Evolutionary conservation across 2,797 vertebrate species (phyloP).

Genomic region (Kryptolebias ocellatus): DNA sequence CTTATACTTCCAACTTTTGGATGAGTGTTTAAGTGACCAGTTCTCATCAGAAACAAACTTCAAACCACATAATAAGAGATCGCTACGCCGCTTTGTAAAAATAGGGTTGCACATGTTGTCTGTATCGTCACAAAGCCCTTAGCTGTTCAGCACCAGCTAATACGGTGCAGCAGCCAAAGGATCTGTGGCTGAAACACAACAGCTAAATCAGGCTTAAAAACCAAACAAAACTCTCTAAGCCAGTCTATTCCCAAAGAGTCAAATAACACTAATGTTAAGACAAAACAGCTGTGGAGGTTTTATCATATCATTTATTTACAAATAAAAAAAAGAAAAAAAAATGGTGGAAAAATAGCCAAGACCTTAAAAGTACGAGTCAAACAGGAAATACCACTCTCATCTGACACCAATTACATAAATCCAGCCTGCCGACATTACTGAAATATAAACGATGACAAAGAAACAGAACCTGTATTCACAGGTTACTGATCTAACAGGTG

Average conservation of each 20-base stretch:
- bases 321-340: conserved; percentile 46
- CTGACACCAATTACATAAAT: conserved; percentile 13
- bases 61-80: too few relatives aligned
- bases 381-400: conserved; percentile 24
- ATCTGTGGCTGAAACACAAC: background rate
- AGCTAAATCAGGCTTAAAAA: background rate
- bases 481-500: conserved; percentile 21
- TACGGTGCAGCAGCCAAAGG: too few relatives aligned
- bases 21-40: too few relatives aligned
- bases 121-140: too few relatives aligned
- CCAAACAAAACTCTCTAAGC: too few relatives aligned
- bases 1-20: too few relatives aligned
- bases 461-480: conserved; percentile 9
- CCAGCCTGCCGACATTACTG: background rate
- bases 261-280: background rate
- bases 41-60: too few relatives aligned
- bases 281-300: background rate
- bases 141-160: too few relatives aligned
- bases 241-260: background rate
- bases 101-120: too few relatives aligned
- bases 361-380: conserved; percentile 22
- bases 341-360: conserved; percentile 44
- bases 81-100: too few relatives aligned
- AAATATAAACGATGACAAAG: conserved; percentile 18
- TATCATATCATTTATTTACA: conserved; percentile 77